Evolutionary conservation across 1,140 invertebrate species (phyloP), one percentile per base, ranked within the genome.

Genomic region (Diorhabda elongata): DNA sequence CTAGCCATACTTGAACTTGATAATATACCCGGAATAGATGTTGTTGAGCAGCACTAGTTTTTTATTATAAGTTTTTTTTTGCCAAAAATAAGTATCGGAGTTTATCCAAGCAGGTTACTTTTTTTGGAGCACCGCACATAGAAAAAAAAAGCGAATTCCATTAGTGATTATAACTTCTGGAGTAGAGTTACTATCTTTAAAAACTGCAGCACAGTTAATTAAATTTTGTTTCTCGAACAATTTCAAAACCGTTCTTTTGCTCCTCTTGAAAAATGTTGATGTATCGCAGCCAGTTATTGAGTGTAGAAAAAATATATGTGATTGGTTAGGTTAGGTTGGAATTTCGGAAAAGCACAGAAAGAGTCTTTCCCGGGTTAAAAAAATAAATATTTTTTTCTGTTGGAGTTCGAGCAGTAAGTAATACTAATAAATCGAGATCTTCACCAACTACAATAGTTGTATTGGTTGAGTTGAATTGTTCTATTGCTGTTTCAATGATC

Each of bases 381-480:
- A 42, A 59, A 5, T n/a, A 11, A 11, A 42, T 11, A 59, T 5
- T 59, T 8, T 59, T 59, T 59, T 8, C 58, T 4, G 58, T 59
- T 59, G 58, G 41, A 59, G 2, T 8, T 59, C 58, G 58, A 59
- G 45, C 45, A 52, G 1, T 52, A 52, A 6, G 26, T 52, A 52
- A 52, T 52, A 52, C 45, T 9, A 52, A 9, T 9, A 52, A 52
- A 52, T 52, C 45, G 8, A 52, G 0, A 62, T 70, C 70, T 68
- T 69, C 73, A 41, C 71, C 74, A 69, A 74, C 70, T 64, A 75
- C 63, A 61, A 72, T 45, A 58, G 69, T 67, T 64, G 64, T 65
- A 62, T 70, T 72, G 47, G 68, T 45, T 61, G 11, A 3, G 11
- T 45, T 61, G 4, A 52, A 60, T 44, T 67, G 43, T 43, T 73